These are phyloP conservation scores for Scaptomyza hsui DNA, from an alignment of 1,140 invertebrate species.

Conservation along the genomic window DNA sequence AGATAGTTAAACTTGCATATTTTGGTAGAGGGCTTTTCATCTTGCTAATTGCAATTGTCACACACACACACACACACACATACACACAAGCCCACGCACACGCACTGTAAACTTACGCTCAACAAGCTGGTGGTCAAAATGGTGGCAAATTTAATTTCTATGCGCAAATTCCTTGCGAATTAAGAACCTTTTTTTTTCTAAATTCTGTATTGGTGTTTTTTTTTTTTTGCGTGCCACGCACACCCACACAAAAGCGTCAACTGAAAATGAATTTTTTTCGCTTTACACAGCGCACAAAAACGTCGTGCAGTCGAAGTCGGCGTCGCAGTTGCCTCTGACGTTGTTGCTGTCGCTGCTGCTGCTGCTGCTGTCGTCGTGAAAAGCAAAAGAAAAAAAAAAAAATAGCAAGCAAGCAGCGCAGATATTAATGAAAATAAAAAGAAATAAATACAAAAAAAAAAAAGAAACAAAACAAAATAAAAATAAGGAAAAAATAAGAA, in stretches of 20 bases:
- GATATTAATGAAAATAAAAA: slow-evolving; percentile 76
- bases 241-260: slow-evolving; percentile 79
- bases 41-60: slow-evolving; percentile 26
- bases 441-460: slow-evolving; percentile 34
- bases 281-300: slow-evolving; percentile 70
- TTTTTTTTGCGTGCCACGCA: slow-evolving; percentile 62
- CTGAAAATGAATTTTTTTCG: slow-evolving; percentile 78
- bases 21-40: slow-evolving; percentile 14
- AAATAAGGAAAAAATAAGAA: slow-evolving; percentile 70
- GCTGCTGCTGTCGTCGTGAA: slow-evolving; percentile 41
- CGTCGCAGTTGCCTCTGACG: slow-evolving; percentile 48
- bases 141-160: slow-evolving; percentile 56
- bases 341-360: slow-evolving; percentile 12
- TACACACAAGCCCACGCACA: slow-evolving; percentile 3
- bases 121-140: slow-evolving; percentile 72
- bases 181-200: slow-evolving; percentile 35
- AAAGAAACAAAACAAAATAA: slow-evolving; percentile 56
- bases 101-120: slow-evolving; percentile 56
- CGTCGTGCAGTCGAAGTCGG: slow-evolving; percentile 54
- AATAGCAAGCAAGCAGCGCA: slow-evolving; percentile 57
- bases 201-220: slow-evolving; percentile 29
- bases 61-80: slow-evolving; percentile 22
- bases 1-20: slow-evolving; percentile 18
- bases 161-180: slow-evolving; percentile 31
- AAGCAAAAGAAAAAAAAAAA: slow-evolving; percentile 50